Evolutionary conservation across 2,113 vertebrate genomes (phyloP), one percentile per base, ranked within the genome.

Genomic region (Thamnophis sirtalis): DNA sequence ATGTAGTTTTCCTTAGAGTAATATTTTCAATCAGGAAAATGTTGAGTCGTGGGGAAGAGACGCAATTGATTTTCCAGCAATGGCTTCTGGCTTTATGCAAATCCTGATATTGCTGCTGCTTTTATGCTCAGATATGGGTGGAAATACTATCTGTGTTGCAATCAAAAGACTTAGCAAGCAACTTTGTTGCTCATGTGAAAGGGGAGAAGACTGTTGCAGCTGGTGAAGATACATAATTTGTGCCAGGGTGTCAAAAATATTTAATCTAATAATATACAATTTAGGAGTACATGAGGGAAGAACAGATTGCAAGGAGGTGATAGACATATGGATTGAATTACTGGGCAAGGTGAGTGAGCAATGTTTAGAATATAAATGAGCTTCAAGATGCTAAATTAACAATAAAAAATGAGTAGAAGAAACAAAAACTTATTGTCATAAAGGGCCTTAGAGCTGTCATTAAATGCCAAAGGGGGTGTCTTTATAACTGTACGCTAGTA

Each of bases 11-110:
- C 33, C 17, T 38, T 91, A 85, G 87, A 33, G 56, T 93, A 94
- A 93, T 86, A 55, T 89, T 94, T 89, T 93, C 92, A 93, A 50
- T 60, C 17, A 92, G 38, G 21, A 26, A 94, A 95, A 94, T 90
- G 0, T 92, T 94, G 92, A 86, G 38, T 94, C 68, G 9, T 91
- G n/a, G 53, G 48, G 28, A 2, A 0, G 22, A 55, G 58, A 92
- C 48, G 89, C 95, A 92, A 95, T 15, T 93, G 90, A 92, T 94
- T 49, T 87, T 53, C 63, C 22, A 89, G 91, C 43, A 93, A 85
- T 53, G 87, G 49, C 84, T 38, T 88, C 86, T n/a, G 85, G 87
- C 90, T 91, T 56, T 24, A n/a, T 48, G 26, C 15, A 93, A 58
- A 3, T 8, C 87, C 94, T 85, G 89, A 48, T 92, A 88, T 91